Conservation (phyloP, 2,797 vertebrate species). For the Cynopterus sphinx region DNA sequence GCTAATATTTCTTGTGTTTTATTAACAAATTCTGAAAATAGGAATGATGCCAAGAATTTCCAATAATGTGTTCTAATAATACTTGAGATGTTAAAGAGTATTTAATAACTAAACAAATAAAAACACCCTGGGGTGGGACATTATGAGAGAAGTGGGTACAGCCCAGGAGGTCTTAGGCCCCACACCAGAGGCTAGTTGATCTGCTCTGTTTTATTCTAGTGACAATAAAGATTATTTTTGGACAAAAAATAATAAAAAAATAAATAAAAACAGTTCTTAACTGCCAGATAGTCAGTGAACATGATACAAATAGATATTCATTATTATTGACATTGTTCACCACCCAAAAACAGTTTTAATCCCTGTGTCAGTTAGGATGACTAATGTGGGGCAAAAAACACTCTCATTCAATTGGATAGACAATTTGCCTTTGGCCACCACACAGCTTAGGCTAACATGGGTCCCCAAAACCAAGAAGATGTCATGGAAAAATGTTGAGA, state of each 20-base stretch:
- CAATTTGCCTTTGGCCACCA: neutral
- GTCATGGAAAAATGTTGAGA: neutral
- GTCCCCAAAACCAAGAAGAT: neutral
- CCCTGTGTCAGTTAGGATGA: neutral
- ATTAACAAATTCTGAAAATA: neutral
- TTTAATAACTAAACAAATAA: neutral
- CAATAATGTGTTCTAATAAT: neutral
- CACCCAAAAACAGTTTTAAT: neutral
- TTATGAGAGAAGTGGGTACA: too few species aligned
- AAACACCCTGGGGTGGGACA: neutral
- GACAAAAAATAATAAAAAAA: neutral
- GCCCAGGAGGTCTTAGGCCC: too few species aligned
- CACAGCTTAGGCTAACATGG: neutral
- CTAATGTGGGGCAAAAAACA: neutral
- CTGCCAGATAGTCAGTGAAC: neutral
- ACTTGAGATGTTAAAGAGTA: neutral
- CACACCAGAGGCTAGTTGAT: too few species aligned
- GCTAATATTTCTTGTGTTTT: neutral
- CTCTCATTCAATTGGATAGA: neutral
- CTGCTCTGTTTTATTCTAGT: too few species aligned
- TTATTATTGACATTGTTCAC: neutral
- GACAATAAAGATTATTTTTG: too few species aligned
- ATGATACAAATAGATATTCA: neutral
- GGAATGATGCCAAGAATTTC: neutral
- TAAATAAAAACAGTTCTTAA: neutral